These are phyloP conservation scores for Paratrypauchen microcephalus DNA, from an alignment of 2,797 vertebrate genomes.

Conservation along the genomic window DNA sequence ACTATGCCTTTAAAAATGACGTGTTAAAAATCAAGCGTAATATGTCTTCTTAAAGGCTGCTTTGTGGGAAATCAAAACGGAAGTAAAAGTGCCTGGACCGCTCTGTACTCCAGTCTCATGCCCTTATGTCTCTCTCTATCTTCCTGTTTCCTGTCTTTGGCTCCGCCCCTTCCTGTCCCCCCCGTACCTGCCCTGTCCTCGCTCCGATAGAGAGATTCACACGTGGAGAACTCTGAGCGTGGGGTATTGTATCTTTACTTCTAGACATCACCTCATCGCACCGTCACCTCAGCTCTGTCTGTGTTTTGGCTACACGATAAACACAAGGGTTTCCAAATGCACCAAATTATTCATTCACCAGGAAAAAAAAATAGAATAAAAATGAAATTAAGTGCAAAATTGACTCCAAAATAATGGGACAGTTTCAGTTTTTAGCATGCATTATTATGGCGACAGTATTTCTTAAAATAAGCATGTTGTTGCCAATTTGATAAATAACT, in stretches of 20 bases:
- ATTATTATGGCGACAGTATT: too few relatives aligned
- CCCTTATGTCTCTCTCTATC: conserved; percentile 71
- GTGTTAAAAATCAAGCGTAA: not conserved
- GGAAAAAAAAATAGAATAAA: too few relatives aligned
- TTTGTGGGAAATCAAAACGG: conserved; percentile 9
- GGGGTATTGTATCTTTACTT: conserved; percentile 84
- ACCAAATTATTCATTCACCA: conserved; percentile 12
- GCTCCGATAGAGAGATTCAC: conserved; percentile 84
- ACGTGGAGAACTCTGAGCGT: conserved; percentile 84
- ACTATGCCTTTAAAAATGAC: too few relatives aligned
- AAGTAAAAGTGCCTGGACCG: conserved; percentile 13
- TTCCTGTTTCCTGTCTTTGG: conserved; percentile 78
- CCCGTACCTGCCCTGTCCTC: conserved; percentile 72
- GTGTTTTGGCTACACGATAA: not conserved
- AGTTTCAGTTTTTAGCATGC: not conserved
- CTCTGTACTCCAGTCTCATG: conserved; percentile 57
- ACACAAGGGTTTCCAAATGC: conserved; percentile 19
- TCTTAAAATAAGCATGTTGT: not conserved
- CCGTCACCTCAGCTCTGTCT: conserved; percentile 29
- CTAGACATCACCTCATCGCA: conserved; percentile 73
- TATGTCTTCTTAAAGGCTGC: not conserved
- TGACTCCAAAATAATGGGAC: not conserved
- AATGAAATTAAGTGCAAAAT: not conserved
- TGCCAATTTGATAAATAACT: not conserved
- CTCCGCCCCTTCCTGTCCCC: conserved; percentile 70